Percentiles rank a stretch among this genome's conserved stretches.
Conservation (phyloP, 2,888 invertebrate species). For the Dicyrtomina minuta region DNA sequence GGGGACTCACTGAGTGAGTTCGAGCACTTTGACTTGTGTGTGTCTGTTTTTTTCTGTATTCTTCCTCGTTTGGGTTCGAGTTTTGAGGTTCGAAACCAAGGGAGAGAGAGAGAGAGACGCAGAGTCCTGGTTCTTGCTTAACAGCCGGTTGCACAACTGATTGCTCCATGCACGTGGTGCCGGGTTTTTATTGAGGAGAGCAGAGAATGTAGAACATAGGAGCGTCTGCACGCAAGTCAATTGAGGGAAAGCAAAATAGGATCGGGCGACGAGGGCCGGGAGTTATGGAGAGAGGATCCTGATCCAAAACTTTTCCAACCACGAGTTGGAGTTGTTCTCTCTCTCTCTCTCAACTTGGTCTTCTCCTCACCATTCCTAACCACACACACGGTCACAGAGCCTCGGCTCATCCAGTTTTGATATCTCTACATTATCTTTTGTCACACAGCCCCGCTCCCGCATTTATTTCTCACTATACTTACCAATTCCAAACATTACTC, state of each 20-base stretch:
- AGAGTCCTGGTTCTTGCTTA: neutral
- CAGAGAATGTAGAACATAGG: neutral
- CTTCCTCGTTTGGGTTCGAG: no score
- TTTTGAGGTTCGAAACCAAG: neutral
- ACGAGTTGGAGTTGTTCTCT: neutral
- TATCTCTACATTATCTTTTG: no score
- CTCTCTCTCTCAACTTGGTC: neutral
- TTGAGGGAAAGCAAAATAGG: constrained; percentile 10
- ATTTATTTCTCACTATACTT: neutral
- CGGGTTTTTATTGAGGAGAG: constrained; percentile 23
- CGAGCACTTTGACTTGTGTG: no score
- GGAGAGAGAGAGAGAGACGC: neutral
- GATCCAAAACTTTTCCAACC: neutral
- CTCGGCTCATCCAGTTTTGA: neutral
- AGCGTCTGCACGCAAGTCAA: constrained; percentile 18
- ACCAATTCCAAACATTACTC: no score
- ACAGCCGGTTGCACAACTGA: constrained; percentile 23
- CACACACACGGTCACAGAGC: no score
- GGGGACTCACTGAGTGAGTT: no score
- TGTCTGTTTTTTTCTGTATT: no score
- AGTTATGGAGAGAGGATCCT: neutral
- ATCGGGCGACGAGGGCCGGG: neutral
- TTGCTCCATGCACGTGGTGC: constrained; percentile 24
- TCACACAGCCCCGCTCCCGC: neutral
- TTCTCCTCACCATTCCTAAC: neutral